A percentile compares a stretch with the other conserved stretches of the same genome.
These are phyloP conservation scores for Chironomus tepperi DNA, from an alignment of 1,140 invertebrate species.

Conservation along the genomic window DNA sequence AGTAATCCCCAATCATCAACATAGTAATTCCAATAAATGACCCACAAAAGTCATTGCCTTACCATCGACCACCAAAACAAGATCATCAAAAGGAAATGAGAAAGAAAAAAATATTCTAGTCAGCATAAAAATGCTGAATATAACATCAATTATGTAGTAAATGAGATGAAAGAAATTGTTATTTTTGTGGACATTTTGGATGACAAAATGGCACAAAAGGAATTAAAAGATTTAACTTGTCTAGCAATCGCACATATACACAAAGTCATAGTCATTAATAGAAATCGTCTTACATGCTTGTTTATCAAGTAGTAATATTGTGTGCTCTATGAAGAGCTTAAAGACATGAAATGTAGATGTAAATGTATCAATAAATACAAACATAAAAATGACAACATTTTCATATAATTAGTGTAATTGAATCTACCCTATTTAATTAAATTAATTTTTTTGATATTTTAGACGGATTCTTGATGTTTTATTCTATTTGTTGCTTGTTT, in stretches of 20 bases:
- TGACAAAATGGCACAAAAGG: not conserved
- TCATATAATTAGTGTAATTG: conserved; percentile 14
- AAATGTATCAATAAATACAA: not conserved
- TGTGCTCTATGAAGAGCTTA: not conserved
- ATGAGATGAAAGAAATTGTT: not conserved
- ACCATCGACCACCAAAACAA: no score
- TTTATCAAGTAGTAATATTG: not conserved
- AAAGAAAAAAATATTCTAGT: no score
- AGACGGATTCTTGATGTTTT: not conserved
- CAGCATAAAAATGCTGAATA: no score
- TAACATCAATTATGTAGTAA: no score
- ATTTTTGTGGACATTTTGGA: not conserved
- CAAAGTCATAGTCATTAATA: not conserved
- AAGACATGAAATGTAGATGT: not conserved
- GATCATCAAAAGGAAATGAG: no score
- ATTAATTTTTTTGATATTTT: conserved; percentile 15
- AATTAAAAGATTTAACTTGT: no score
- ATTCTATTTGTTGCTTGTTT: not conserved
- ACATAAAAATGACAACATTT: not conserved
- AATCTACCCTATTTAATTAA: not conserved
- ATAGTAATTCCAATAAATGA: no score
- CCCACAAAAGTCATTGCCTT: no score
- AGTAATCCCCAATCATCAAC: no score
- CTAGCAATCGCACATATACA: not conserved
- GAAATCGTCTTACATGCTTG: no score